phyloP scores from a whole-genome alignment of 37 sponge, comb jelly and placozoan species.

The Petrosia ficiformis region DNA sequence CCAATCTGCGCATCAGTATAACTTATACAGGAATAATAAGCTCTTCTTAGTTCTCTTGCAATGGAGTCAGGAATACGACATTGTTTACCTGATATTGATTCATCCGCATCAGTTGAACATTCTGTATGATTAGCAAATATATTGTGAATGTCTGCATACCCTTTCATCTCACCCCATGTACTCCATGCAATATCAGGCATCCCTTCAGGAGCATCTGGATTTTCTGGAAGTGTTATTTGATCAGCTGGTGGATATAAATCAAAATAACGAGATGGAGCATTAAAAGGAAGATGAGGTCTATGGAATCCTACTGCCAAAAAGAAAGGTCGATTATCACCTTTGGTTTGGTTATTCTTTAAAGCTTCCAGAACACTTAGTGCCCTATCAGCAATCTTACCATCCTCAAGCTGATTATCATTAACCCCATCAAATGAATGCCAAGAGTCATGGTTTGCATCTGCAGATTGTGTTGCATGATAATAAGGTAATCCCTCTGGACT shows the following conservation, averaged over 20 bases:
- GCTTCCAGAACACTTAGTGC: conserved; percentile 7
- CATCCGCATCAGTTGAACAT: background rate
- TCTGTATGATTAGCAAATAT: background rate
- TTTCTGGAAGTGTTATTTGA: conserved; percentile 21
- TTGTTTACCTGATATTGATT: background rate
- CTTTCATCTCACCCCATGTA: background rate
- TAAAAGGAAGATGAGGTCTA: conserved; percentile 48
- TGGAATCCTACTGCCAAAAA: conserved; percentile 58
- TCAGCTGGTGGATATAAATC: conserved; percentile 46
- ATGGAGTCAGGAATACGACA: background rate
- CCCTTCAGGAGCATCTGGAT: conserved; percentile 19
- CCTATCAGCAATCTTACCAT: conserved; percentile 17
- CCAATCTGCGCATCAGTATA: conserved; percentile 25
- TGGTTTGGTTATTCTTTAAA: conserved; percentile 3
- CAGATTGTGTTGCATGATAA: background rate
- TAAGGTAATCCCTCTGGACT: conserved; percentile 45
- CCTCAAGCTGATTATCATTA: conserved; percentile 15
- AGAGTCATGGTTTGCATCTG: background rate
- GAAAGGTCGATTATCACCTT: conserved; percentile 40
- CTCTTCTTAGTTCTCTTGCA: conserved; percentile 1
- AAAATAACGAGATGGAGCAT: conserved; percentile 24
- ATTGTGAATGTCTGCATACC: background rate
- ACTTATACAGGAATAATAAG: conserved; percentile 21
- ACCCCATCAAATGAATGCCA: conserved; percentile 13
- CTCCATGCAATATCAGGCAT: conserved; percentile 55